These are phyloP conservation scores for Lucilia sericata DNA, from an alignment of 1,140 invertebrate species.

Conservation along the genomic window DNA sequence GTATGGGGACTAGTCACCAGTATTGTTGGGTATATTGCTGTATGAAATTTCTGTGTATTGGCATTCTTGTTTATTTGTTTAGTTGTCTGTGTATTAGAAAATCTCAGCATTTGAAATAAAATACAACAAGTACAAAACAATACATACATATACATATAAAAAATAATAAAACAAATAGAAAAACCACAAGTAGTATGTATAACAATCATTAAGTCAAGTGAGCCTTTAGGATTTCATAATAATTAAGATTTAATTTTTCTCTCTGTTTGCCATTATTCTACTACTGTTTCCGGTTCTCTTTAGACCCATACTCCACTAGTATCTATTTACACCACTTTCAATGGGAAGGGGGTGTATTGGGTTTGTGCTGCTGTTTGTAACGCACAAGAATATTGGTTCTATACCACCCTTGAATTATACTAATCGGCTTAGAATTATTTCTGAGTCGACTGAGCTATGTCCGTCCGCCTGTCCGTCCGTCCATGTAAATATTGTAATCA, in stretches of 20 bases:
- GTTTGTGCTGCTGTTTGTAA: no score
- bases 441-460: no score
- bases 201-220: constrained; percentile 27
- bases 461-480: no score
- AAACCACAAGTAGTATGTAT: constrained; percentile 3
- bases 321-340: no score
- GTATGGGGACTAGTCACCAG: no score
- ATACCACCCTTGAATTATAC: no score
- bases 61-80: no score
- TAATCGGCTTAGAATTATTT: no score
- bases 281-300: neutral
- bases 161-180: neutral
- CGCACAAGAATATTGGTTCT: no score
- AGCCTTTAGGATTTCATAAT: constrained; percentile 29
- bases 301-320: neutral
- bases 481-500: no score
- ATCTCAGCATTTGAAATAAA: neutral
- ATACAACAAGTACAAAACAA: neutral
- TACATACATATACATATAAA: neutral
- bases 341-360: no score
- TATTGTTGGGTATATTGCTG: no score
- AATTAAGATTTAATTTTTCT: neutral
- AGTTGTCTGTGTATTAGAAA: neutral
- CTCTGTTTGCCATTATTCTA: neutral
- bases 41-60: neutral